Base-by-base conservation (phyloP, 1,140 invertebrate species). In the Diorhabda carinulata region DNA sequence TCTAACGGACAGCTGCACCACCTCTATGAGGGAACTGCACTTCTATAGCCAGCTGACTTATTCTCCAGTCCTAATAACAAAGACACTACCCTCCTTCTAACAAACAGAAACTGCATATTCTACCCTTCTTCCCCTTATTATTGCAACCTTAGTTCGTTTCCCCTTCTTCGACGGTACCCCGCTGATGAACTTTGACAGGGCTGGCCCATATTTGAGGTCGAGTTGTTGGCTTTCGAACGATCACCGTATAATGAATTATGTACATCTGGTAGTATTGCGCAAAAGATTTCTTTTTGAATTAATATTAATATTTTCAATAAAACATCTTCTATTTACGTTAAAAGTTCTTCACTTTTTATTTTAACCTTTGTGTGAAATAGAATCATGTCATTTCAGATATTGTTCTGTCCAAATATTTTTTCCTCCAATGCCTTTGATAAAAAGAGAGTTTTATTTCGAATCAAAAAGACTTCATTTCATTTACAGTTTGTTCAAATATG, bases 111-210 rank as follows among this genome's bases (percentile, higher is more conserved):
- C 65, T 67, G 58, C 65, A 67, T 67, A 8, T 52, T 59, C 64
- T 69, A 72, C 71, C 71, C 71, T 72, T 72, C 71, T 72, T 72
- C 71, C 71, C 71, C 71, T 72, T 72, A 72, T 61, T 71, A 69
- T 67, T 67, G 65, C 65, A 67, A 67, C 65, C 71, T 72, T 72
- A 64, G 60, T n/a, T 67, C 42, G 40, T 67, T 67, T 60, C 65
- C 65, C 65, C 59, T 63, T 5, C 57, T 67, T 45, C 57, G 42
- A 44, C 65, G 65, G 65, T 47, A 42, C 43, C 65, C 65, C 65
- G 65, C 65, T 67, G 65, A 67, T 60, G 65, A 60, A 67, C 65
- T 43, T 40, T 56, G 65, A 66, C 61, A 64, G 58, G 57, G 47
- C 69, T 63, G 62, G 67, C 59, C 64, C 61, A 61, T 61, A 44